Base-by-base conservation (phyloP, 2,888 invertebrate species). In the Arrhopalites spinosus region DNA sequence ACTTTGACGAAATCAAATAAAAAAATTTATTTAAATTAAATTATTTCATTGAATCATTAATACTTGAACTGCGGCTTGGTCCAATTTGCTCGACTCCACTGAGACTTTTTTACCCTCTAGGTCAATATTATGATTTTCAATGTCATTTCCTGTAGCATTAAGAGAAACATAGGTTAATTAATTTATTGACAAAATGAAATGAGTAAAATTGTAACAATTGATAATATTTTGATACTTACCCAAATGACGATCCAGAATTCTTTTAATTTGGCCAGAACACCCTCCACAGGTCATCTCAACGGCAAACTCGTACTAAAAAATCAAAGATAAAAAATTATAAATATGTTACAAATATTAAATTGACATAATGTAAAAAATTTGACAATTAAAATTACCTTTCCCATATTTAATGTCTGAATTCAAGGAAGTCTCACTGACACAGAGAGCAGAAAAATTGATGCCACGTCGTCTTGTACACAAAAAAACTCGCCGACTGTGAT, bases 261-360 rank as follows among this genome's bases (percentile, higher is more conserved):
- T 89, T 85, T 93, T 91, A 1, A 96, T 94, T 56, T 96, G 94
- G 73, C 91, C 91, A 0, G 94, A 92, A 86, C 97, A 98, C 17
- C 96, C 96, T 83, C 92, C 94, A 85, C 97, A 98, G 2, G 95
- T 94, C 96, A 97, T 97, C 85, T 91, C 93, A 69, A 97, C 95
- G 83, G 91, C 90, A 86, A 93, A 97, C 86, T 92, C 90, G 84
- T 94, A 81, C 53, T 67, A 36, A 25, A 76, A 50, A 5, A n/a
- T 50, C 2, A n/a, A 50, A 15, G 2, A 50, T 8, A 13, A 17
- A n/a, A 50, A 50, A 50, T 50, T n/a, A 5, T 50, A n/a, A 2
- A 50, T n/a, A 5, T 50, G 2, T 50, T n/a, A 50, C 15, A n/a
- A 50, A 50, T 50, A 17, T 8, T 17, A n/a, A 50, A 50, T 17